These are phyloP conservation scores for Lycocerus yunnanus DNA, from an alignment of 2,888 invertebrate species.

Conservation along the genomic window DNA sequence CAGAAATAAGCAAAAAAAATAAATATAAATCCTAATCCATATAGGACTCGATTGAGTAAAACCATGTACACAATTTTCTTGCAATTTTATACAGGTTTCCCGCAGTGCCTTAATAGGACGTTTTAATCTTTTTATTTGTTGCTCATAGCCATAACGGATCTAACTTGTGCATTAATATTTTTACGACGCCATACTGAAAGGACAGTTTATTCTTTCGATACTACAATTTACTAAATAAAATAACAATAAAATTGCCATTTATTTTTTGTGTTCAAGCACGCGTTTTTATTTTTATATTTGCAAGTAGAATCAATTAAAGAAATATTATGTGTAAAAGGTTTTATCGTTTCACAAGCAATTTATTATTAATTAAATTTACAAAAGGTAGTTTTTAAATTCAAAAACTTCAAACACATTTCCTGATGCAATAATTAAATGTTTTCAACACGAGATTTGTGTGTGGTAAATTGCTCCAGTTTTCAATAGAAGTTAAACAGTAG, in stretches of 20 bases:
- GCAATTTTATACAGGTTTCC: constrained; percentile 2
- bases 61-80: constrained; percentile 1
- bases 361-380: background rate
- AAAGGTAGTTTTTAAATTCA: background rate
- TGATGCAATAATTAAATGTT: background rate
- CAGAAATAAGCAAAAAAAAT: background rate
- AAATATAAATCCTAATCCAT: background rate
- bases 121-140: constrained; percentile 5
- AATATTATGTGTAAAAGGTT: background rate
- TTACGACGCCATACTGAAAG: background rate
- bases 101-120: constrained; percentile 5
- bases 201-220: background rate
- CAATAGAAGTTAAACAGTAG: background rate
- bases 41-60: background rate
- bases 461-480: background rate
- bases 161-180: background rate
- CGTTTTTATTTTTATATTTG: background rate
- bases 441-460: background rate
- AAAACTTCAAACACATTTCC: background rate
- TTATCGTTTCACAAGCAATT: background rate
- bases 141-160: background rate
- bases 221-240: background rate
- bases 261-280: background rate
- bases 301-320: background rate
- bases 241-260: background rate